Conservation (phyloP, 2,888 invertebrate genomes). For the Torymus texanus region DNA sequence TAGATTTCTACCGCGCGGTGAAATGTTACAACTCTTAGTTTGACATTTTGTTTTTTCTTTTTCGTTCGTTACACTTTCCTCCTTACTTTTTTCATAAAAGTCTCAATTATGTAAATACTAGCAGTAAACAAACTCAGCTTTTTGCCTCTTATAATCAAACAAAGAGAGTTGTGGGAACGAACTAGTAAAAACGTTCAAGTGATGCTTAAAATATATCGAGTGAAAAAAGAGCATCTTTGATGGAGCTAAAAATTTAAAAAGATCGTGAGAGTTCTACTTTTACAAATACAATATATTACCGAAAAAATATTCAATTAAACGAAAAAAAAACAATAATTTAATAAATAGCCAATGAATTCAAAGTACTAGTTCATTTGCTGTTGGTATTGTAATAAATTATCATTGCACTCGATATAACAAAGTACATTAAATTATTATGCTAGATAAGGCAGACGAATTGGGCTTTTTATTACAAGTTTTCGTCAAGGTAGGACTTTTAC, state of each 20-base stretch:
- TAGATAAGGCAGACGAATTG: too few relatives aligned
- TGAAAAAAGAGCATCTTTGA: constrained; percentile 41
- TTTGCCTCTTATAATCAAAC: constrained; percentile 44
- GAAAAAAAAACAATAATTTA: too few relatives aligned
- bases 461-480: too few relatives aligned
- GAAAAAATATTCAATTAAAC: too few relatives aligned
- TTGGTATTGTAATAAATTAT: too few relatives aligned
- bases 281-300: too few relatives aligned
- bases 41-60: constrained; percentile 34
- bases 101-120: constrained; percentile 55
- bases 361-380: too few relatives aligned
- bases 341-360: too few relatives aligned
- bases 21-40: constrained; percentile 45
- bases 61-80: constrained; percentile 4
- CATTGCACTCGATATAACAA: too few relatives aligned
- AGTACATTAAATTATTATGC: too few relatives aligned
- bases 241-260: constrained; percentile 25
- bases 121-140: constrained; percentile 49
- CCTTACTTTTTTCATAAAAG: constrained; percentile 23
- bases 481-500: too few relatives aligned
- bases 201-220: constrained; percentile 45
- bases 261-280: too few relatives aligned
- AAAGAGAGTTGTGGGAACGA: constrained; percentile 21
- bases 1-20: constrained; percentile 24
- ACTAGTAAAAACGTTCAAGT: constrained; percentile 18